phyloP scores from a whole-genome alignment of 2,888 invertebrate genomes.

The Ryuthela nishihirai region DNA sequence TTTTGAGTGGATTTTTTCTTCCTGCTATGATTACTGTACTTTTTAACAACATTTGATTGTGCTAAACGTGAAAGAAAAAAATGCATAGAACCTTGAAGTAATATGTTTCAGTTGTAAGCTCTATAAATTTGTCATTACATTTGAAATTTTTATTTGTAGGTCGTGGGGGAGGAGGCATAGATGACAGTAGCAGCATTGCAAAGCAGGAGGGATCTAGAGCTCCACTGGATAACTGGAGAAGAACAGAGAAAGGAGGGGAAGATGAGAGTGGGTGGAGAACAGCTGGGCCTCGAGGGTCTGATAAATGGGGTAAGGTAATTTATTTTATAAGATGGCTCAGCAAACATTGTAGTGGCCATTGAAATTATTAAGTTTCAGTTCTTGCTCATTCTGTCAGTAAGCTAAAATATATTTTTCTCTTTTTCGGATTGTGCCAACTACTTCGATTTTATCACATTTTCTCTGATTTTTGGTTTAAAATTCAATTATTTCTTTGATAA shows the following conservation, averaged over 20 bases:
- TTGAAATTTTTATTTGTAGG: slow-evolving; percentile 8
- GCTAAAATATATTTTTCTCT: neutral
- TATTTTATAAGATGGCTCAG: neutral
- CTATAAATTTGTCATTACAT: no score
- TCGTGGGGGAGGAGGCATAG: slow-evolving; percentile 14
- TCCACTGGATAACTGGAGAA: slow-evolving; percentile 37
- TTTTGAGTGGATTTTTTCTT: no score
- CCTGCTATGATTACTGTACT: no score
- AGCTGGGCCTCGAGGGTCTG: slow-evolving; percentile 50
- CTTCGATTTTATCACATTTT: no score
- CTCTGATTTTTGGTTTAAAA: neutral
- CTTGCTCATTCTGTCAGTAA: neutral
- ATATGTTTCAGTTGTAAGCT: no score
- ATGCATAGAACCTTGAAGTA: no score
- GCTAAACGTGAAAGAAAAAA: no score
- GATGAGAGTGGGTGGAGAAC: slow-evolving; percentile 57
- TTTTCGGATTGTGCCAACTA: neutral
- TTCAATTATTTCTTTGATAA: neutral
- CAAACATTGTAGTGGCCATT: neutral
- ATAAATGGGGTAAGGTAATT: slow-evolving; percentile 57
- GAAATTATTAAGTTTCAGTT: neutral
- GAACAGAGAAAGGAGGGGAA: slow-evolving; percentile 51
- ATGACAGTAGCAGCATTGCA: slow-evolving; percentile 8
- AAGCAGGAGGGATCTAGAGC: slow-evolving; percentile 46
- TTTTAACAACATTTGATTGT: no score